phyloP scores from a whole-genome alignment of 2,888 invertebrate species.

The Xylophagus ater region DNA sequence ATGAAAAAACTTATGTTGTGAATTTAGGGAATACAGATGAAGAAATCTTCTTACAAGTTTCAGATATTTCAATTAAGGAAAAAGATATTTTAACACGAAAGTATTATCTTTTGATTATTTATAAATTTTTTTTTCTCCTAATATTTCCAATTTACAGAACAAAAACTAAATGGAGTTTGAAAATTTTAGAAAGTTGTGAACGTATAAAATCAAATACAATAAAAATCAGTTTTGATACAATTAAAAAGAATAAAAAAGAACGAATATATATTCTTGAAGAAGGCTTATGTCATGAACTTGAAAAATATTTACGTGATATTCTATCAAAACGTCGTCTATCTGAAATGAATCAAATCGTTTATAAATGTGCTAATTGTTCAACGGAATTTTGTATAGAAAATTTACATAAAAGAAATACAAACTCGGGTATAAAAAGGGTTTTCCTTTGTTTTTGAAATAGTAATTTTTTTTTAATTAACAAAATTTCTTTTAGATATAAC shows the following conservation, averaged over 20 bases:
- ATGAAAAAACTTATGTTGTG: slow-evolving; percentile 35
- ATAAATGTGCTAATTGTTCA: slow-evolving; percentile 52
- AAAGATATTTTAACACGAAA: slow-evolving; percentile 39
- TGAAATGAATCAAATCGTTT: slow-evolving; percentile 42
- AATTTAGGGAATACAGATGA: slow-evolving; percentile 30
- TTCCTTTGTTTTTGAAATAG: background rate
- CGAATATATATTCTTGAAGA: slow-evolving; percentile 47
- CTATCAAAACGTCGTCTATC: slow-evolving; percentile 41
- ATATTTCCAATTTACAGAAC: slow-evolving; percentile 27
- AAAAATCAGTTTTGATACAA: slow-evolving; percentile 50
- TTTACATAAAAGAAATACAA: too few species aligned
- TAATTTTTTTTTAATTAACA: background rate
- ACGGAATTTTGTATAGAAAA: slow-evolving; percentile 47
- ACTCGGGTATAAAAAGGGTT: slow-evolving; percentile 22
- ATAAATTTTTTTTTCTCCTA: background rate
- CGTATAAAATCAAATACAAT: slow-evolving; percentile 41
- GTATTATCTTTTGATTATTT: slow-evolving; percentile 20
- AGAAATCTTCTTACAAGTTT: slow-evolving; percentile 41
- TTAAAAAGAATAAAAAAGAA: slow-evolving; percentile 45
- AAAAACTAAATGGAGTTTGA: slow-evolving; percentile 42
- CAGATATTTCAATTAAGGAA: slow-evolving; percentile 43
- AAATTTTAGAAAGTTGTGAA: slow-evolving; percentile 43
- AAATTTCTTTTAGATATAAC: slow-evolving; percentile 25
- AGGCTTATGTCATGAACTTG: slow-evolving; percentile 45
- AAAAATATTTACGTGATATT: slow-evolving; percentile 38